Evolutionary conservation across 2,113 vertebrate genomes (phyloP).

Genomic region (Ia io): DNA sequence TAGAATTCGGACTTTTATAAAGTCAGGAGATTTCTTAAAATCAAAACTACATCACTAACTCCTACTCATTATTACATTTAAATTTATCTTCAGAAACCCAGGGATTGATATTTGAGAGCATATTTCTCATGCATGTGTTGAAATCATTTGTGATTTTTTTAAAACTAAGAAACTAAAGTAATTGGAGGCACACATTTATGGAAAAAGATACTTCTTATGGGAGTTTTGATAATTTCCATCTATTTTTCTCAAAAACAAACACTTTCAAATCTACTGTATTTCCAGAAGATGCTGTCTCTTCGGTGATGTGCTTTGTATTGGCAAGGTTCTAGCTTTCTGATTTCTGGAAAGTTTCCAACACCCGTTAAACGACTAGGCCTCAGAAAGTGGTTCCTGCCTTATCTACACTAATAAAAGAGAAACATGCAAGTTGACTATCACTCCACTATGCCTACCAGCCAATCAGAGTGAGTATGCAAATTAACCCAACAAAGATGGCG

Average conservation of each 20-base stretch:
- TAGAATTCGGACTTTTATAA: neutral
- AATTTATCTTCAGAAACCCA: neutral
- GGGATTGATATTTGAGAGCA: neutral
- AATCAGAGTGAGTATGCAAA: no score
- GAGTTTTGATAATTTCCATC: neutral
- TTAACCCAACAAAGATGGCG: no score
- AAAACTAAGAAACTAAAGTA: constrained; percentile 11
- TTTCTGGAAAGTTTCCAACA: constrained; percentile 60
- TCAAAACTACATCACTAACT: neutral
- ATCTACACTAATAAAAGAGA: neutral
- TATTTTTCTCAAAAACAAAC: constrained; percentile 35
- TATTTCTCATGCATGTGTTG: neutral
- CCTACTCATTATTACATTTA: neutral
- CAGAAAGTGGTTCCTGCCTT: constrained; percentile 69
- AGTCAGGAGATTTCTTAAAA: constrained; percentile 2
- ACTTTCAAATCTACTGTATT: constrained; percentile 40
- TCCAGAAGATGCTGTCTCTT: constrained; percentile 60
- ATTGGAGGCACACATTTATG: constrained; percentile 22
- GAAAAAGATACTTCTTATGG: constrained; percentile 29
- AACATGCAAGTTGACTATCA: no score
- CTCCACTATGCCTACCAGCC: no score
- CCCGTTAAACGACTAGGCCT: constrained; percentile 55
- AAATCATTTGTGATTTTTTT: constrained; percentile 21
- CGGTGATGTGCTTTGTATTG: neutral
- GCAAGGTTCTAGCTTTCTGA: constrained; percentile 60